Evolutionary conservation across 1,140 invertebrate genomes (phyloP), one percentile per base, ranked within the genome.

Genomic region (Calycopis cecrops): DNA sequence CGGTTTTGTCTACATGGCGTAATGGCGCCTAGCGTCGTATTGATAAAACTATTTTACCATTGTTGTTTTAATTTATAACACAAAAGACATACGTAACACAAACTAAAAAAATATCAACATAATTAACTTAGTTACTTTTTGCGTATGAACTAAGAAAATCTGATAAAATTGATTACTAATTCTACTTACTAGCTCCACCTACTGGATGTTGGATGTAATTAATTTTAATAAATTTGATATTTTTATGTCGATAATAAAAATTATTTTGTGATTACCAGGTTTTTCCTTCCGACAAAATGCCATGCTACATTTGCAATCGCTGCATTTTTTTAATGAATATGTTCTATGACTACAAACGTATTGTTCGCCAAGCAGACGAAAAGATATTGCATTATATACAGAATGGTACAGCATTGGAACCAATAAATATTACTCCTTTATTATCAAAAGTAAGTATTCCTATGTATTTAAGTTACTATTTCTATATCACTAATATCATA

Each of bases 361-460:
- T 93, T 68, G 93, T 93, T 58, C 92, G 93, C 62, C 90, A 91
- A 72, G 91, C 92, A 0, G 93, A 94, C 72, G 92, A 92, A 62
- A 88, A 91, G 0, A 73, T 94, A 1, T 87, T 92, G 35, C 89
- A 91, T 35, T 94, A 89, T 73, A 88, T 93, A 21, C 82, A 92
- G 21, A 91, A 91, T 47, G 92, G 92, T 14, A 87, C 90, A n/a
- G 72, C 92, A 59, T 87, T 90, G 3, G 76, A 89, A 57, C 83
- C 90, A 2, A 83, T 90, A 48, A 75, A 47, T 88, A 87, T 67
- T 87, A 88, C 11, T 10, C 21, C 56, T 4, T 61, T 65, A 37
- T 71, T 88, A 7, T 60, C 62, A 7, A 79, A 87, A 71, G 87
- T 88, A 80, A 73, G 60, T 59, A 48, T 48, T 37, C 6, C 11